Evolutionary conservation across 2,888 invertebrate genomes (phyloP), one percentile per base, ranked within the genome.

Genomic region (Chymomyza fuscimana): DNA sequence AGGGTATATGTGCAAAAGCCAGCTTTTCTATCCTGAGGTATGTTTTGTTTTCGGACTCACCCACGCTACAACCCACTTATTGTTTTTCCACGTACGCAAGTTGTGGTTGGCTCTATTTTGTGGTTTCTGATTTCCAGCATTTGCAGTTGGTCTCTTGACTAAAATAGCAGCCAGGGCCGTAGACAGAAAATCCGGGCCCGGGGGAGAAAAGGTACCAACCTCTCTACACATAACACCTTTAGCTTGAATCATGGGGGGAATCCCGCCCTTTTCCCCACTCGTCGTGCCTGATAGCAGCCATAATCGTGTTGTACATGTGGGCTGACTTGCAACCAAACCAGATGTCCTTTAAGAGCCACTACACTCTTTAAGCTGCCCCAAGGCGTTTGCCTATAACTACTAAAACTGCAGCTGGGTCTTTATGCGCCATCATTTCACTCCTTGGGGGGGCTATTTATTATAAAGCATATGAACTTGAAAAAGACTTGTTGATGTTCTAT

Each of bases 381-480:
- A 12, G 12, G 40, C 40, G 12, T 46, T 12, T 46, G 40, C 12
- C 40, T 7, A 46, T 10, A 46, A 3, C 40, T 46, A 46, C 40
- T 10, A 12, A 4, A 46, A 12, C 10, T 46, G 40, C 40, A 46
- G 40, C 40, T 46, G 40, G 40, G 12, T 46, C 40, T 46, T 46
- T 46, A 46, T 5, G 12, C 40, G 40, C 40, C 40, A 12, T 12
- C 40, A 46, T 46, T 12, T 4, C 6, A 12, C 12, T 83, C 86
- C 84, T 86, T 74, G 79, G 83, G 79, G 83, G 80, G 87, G 85
- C 82, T 78, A 87, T 84, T 84, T 88, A 84, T 88, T 88, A 82
- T 87, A 87, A 85, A 82, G 85, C 87, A 87, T 85, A 85, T 88
- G 87, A 85, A 88, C 88, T 88, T 88, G 80, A 85, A 88, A 85